A percentile compares a stretch with the other conserved stretches of the same genome.
These are phyloP conservation scores for Bradypodion ventrale DNA, from an alignment of 2,797 vertebrate species.

Conservation along the genomic window DNA sequence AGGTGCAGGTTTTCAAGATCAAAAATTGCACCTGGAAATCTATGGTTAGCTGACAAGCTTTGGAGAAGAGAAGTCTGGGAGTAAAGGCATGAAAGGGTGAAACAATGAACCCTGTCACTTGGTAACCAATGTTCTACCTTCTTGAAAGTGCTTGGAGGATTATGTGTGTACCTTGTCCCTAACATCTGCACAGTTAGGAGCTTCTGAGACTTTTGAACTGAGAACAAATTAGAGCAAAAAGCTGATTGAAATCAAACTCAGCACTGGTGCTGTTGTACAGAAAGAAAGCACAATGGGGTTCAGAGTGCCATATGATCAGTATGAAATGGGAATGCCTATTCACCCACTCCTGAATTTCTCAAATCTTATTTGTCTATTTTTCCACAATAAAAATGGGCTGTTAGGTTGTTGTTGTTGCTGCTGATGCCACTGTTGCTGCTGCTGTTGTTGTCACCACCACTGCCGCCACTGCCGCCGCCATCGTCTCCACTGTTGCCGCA, in stretches of 20 bases:
- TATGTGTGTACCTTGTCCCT: background rate
- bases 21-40: background rate
- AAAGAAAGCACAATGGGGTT: background rate
- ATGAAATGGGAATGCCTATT: background rate
- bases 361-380: background rate
- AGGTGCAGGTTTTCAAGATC: background rate
- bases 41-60: background rate
- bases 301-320: background rate
- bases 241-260: background rate
- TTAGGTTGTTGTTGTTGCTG: background rate
- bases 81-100: background rate
- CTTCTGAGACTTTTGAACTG: too few relatives aligned
- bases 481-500: too few relatives aligned
- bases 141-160: background rate
- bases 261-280: background rate
- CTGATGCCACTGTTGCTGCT: too few relatives aligned
- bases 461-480: too few relatives aligned
- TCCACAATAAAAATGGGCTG: background rate
- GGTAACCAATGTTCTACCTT: background rate
- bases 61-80: background rate
- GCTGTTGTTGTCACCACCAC: too few relatives aligned
- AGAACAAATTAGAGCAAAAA: background rate
- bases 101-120: background rate
- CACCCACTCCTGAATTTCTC: background rate
- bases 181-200: background rate